Evolutionary conservation across 2,888 invertebrate species (phyloP).

Genomic region (Glaucopsyche alexis): DNA sequence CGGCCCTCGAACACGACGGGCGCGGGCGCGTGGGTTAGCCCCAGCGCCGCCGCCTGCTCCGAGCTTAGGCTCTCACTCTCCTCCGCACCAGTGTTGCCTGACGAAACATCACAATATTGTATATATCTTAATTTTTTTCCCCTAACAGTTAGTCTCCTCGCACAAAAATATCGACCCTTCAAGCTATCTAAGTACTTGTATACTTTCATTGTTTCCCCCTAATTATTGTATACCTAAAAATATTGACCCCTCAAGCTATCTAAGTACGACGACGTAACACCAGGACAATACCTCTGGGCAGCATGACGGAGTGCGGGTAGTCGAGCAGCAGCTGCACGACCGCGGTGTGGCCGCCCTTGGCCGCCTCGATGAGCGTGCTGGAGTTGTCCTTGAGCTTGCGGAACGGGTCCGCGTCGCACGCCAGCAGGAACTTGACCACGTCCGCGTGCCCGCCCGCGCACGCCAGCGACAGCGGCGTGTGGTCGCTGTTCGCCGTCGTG

Average conservation of each 20-base stretch:
- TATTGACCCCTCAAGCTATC: too few relatives aligned
- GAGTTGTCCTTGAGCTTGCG: slow-evolving; percentile 99
- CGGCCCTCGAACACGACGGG: slow-evolving; percentile 56
- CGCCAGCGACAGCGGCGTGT: slow-evolving; percentile 97
- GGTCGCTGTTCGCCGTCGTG: slow-evolving; percentile 96
- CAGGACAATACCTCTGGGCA: slow-evolving; percentile 72
- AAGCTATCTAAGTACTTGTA: too few relatives aligned
- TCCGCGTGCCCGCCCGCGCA: slow-evolving; percentile 97
- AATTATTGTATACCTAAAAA: too few relatives aligned
- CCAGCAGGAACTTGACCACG: slow-evolving; percentile 94
- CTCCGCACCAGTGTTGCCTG: slow-evolving; percentile 43
- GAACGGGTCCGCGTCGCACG: slow-evolving; percentile 96
- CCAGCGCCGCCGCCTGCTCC: slow-evolving; percentile 70
- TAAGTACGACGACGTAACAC: too few relatives aligned
- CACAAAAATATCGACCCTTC: not conserved
- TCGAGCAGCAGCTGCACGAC: slow-evolving; percentile 97
- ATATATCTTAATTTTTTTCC: too few relatives aligned
- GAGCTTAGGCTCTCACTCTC: slow-evolving; percentile 57
- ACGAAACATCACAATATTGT: slow-evolving; percentile 9
- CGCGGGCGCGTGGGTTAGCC: slow-evolving; percentile 63
- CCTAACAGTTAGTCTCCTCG: not conserved
- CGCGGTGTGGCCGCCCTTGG: slow-evolving; percentile 97
- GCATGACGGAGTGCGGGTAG: slow-evolving; percentile 92
- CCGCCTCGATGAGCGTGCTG: slow-evolving; percentile 98
- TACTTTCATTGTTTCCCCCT: too few relatives aligned